Base-by-base conservation (phyloP, 2,113 vertebrate species). In the Genyomyrus donnyi region DNA sequence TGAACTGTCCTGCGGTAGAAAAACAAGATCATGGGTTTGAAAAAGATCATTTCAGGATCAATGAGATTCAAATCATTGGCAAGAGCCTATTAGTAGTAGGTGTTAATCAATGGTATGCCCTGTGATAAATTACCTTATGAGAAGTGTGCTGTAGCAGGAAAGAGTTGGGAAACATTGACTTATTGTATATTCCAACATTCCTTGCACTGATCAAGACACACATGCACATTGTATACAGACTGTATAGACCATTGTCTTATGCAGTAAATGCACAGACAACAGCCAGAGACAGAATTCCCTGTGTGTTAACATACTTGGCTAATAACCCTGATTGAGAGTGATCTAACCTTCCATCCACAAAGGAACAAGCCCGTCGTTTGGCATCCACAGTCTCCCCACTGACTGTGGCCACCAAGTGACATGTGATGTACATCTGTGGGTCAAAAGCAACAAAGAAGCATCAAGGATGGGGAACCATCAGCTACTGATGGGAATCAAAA, bases 371-470 rank as follows among this genome's bases (percentile, higher is more conserved):
- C 31, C 88, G 45, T 10, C 19, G n/a, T 24, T 21, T 11, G 17
- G 27, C 15, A 10, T 42, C 66, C 66, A 17, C 27, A 24, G 27
- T 4, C 3, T 31, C 13, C 45, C 48, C n/a, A 50, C 21, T 8
- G n/a, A 48, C 62, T 6, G 70, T 2, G 70, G 66, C 88, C 46
- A 77, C 66, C 46, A 89, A 0, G 46, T 35, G 66, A 52, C 88
- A 89, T 1, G 88, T 80, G 62, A 89, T 77, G 46, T 89, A 89
- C 31, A 89, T 46, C 88, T 89, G 88, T 5, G 46, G 15, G 46
- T 66, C 50, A 56, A 7, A 58, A 52, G 31, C 86, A 87, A 74
- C 3, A 35, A 5, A 3, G 46, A 39, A 13, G n/a, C 46, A 5
- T 70, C 45, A 35, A 31, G 8, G 31, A 19, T 24, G n/a, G 27